Evolutionary conservation across 2,113 vertebrate species (phyloP).

Genomic region (Leptobrachium leishanense): DNA sequence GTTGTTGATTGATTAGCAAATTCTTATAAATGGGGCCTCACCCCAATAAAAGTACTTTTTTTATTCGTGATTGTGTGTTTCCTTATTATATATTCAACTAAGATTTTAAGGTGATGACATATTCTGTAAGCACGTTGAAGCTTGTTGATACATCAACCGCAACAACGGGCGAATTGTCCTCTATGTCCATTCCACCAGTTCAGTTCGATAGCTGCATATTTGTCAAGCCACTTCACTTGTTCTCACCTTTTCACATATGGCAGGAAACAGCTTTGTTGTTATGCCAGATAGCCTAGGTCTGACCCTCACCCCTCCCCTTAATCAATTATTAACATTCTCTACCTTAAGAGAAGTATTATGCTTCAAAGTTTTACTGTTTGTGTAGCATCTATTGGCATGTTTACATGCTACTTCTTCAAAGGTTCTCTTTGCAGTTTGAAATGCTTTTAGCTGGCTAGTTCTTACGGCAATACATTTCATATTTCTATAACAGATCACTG

Average conservation of each 20-base stretch:
- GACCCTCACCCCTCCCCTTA: conserved; percentile 46
- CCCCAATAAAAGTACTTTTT: conserved; percentile 3
- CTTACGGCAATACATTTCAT: conserved; percentile 33
- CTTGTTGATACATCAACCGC: conserved; percentile 46
- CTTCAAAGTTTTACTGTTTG: conserved; percentile 54
- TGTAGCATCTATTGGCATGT: conserved; percentile 53
- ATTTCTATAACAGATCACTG: conserved; percentile 35
- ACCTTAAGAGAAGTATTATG: conserved; percentile 45
- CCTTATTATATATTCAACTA: conserved; percentile 26
- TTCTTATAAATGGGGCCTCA: conserved; percentile 3
- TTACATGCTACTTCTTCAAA: conserved; percentile 55
- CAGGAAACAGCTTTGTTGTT: conserved; percentile 50
- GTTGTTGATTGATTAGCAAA: neutral
- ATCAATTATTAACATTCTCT: conserved; percentile 53
- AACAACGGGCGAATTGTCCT: conserved; percentile 47
- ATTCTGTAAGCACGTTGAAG: conserved; percentile 45
- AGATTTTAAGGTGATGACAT: conserved; percentile 47
- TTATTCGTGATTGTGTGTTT: conserved; percentile 5
- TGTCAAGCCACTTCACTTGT: conserved; percentile 48
- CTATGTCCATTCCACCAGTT: conserved; percentile 29
- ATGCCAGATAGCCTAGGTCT: conserved; percentile 50
- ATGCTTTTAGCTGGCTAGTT: conserved; percentile 37
- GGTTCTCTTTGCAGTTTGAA: conserved; percentile 26
- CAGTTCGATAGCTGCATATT: conserved; percentile 40
- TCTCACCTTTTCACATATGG: conserved; percentile 48